Conservation (phyloP, 2,797 vertebrate genomes). For the Poecilia wingei region DNA sequence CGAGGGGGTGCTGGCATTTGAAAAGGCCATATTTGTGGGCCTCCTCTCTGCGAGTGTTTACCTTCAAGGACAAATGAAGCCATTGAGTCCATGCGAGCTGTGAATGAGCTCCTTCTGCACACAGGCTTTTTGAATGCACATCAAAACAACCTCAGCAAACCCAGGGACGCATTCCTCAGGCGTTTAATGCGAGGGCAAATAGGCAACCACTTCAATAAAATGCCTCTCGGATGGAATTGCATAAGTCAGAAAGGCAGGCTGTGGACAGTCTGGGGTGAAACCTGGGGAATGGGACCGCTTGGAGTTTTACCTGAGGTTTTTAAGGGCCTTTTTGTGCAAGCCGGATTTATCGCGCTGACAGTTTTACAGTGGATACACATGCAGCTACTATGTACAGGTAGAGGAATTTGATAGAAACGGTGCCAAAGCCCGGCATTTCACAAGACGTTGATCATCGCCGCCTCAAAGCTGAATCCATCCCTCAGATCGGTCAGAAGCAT, state of each 20-base stretch:
- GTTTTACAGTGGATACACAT: conserved; percentile 50
- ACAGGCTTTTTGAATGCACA: conserved; percentile 77
- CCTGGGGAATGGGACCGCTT: conserved; percentile 36
- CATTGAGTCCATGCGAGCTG: conserved; percentile 77
- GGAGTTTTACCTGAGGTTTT: conserved; percentile 58
- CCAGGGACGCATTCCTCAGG: conserved; percentile 78
- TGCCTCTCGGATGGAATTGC: conserved; percentile 76
- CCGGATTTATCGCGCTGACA: conserved; percentile 60
- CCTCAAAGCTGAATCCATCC: conserved; percentile 38
- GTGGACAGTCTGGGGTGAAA: conserved; percentile 47
- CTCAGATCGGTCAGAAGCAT: conserved; percentile 34
- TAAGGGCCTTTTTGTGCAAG: conserved; percentile 42
- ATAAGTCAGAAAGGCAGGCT: conserved; percentile 64
- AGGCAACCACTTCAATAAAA: conserved; percentile 84
- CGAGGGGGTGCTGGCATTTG: conserved; percentile 71
- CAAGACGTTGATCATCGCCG: conserved; percentile 28
- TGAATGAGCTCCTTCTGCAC: conserved; percentile 85
- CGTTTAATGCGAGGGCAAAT: conserved; percentile 82
- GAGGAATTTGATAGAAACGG: conserved; percentile 38
- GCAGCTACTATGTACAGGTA: conserved; percentile 33
- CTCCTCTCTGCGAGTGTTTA: conserved; percentile 80
- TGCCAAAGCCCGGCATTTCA: conserved; percentile 4
- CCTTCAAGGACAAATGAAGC: conserved; percentile 83
- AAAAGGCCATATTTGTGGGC: conserved; percentile 81
- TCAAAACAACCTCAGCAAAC: conserved; percentile 84